phyloP scores from a whole-genome alignment of 2,113 vertebrate genomes.

The Antigone vipio region DNA sequence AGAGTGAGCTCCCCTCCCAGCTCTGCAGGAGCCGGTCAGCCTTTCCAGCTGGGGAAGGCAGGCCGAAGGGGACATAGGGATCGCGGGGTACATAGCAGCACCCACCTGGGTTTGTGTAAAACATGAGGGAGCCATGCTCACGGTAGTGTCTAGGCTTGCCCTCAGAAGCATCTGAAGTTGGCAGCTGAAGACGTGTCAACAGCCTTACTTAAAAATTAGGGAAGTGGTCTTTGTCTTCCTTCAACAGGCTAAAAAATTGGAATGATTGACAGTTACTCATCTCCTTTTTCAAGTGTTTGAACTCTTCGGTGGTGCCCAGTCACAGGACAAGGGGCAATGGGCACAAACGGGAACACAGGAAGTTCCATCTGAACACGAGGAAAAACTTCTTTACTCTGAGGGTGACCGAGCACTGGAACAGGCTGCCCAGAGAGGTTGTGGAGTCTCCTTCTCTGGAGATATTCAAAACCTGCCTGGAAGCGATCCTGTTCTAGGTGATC shows the following conservation, averaged over 20 bases:
- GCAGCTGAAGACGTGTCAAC: not conserved
- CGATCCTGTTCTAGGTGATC: no score
- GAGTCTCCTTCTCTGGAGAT: no score
- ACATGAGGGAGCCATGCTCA: rapidly evolving
- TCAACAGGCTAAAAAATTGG: not conserved
- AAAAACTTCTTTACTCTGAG: no score
- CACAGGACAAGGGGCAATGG: no score
- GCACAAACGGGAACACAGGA: no score
- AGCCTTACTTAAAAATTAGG: not conserved
- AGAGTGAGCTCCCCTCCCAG: rapidly evolving
- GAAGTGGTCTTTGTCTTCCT: not conserved
- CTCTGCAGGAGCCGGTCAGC: not conserved
- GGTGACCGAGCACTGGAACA: no score
- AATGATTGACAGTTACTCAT: not conserved
- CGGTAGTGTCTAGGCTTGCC: not conserved
- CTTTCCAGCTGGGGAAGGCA: rapidly evolving
- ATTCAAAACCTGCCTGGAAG: no score
- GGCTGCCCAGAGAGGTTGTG: no score
- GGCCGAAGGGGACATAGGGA: not conserved
- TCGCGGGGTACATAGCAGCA: rapidly evolving
- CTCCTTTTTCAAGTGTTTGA: not conserved
- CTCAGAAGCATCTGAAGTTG: not conserved
- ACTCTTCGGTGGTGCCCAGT: no score
- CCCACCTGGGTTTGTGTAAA: rapidly evolving
- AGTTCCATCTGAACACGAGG: no score